These are phyloP conservation scores for Brachirus orientalis DNA, from an alignment of 2,113 vertebrate genomes.

Conservation along the genomic window DNA sequence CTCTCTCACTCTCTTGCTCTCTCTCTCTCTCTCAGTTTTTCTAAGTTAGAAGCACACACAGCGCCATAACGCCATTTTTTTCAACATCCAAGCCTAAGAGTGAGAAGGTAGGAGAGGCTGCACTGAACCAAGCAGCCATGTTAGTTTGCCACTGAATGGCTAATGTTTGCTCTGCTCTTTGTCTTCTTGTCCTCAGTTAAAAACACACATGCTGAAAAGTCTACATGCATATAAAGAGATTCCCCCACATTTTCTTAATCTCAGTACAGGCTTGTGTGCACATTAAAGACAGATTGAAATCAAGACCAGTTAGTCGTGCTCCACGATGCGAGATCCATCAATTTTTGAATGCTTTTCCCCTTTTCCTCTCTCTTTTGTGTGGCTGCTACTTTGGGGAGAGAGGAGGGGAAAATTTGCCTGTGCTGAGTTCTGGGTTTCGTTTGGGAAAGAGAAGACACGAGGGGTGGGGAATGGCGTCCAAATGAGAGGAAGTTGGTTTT, in stretches of 20 bases:
- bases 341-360: slow-evolving; percentile 61
- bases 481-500: slow-evolving; percentile 66
- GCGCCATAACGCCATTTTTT: slow-evolving; percentile 59
- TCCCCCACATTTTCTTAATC: slow-evolving; percentile 71
- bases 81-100: slow-evolving; percentile 50
- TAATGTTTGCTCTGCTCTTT: slow-evolving; percentile 36
- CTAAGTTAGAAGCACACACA: slow-evolving; percentile 47
- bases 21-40: slow-evolving; percentile 26
- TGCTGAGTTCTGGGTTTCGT: slow-evolving; percentile 82
- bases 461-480: slow-evolving; percentile 64
- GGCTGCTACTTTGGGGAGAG: slow-evolving; percentile 72
- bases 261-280: not conserved
- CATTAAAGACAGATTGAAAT: slow-evolving; percentile 35
- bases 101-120: slow-evolving; percentile 46
- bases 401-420: slow-evolving; percentile 75
- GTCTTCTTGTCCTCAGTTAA: slow-evolving; percentile 9
- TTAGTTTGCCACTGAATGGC: slow-evolving; percentile 52
- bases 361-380: slow-evolving; percentile 62
- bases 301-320: slow-evolving; percentile 37
- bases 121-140: slow-evolving; percentile 60
- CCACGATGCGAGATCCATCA: slow-evolving; percentile 53
- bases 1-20: slow-evolving; percentile 31
- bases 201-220: slow-evolving; percentile 23
- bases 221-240: slow-evolving; percentile 10
- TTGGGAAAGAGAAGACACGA: slow-evolving; percentile 80